phyloP scores from a whole-genome alignment of 2,888 invertebrate species.

The Tenthredo amoena region DNA sequence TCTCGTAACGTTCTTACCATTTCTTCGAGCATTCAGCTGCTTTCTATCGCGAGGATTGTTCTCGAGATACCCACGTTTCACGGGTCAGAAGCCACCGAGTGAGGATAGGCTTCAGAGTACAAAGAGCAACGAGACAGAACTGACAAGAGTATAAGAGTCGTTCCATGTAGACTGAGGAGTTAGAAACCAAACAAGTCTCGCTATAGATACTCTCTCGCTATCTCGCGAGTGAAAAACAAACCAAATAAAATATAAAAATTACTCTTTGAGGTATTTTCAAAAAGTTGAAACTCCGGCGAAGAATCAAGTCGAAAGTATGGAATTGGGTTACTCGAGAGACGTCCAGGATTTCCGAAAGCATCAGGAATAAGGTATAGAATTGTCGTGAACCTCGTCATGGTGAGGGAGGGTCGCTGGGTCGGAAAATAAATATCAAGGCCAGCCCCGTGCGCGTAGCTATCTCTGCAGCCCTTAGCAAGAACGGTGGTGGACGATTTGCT shows the following conservation, averaged over 20 bases:
- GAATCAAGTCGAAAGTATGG: neutral
- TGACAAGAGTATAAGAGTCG: constrained; percentile 16
- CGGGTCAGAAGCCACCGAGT: constrained; percentile 34
- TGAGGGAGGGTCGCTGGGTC: constrained; percentile 37
- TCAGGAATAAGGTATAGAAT: constrained; percentile 30
- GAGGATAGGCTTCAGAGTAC: constrained; percentile 11
- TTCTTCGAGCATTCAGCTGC: constrained; percentile 35
- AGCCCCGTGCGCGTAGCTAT: constrained; percentile 9
- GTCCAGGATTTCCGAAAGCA: constrained; percentile 40
- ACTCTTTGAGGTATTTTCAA: neutral
- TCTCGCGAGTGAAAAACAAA: neutral
- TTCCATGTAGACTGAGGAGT: neutral
- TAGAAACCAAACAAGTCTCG: constrained; percentile 13
- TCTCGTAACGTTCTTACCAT: constrained; percentile 5
- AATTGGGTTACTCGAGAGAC: constrained; percentile 17
- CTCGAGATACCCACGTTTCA: constrained; percentile 39
- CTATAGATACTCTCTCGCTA: neutral
- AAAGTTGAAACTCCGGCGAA: constrained; percentile 18
- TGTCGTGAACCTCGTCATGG: constrained; percentile 32
- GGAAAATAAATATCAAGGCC: constrained; percentile 49
- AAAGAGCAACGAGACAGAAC: constrained; percentile 35
- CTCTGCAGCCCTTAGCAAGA: neutral
- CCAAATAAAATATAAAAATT: neutral
- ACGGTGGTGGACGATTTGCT: constrained; percentile 61
- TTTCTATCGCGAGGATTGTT: constrained; percentile 36